Evolutionary conservation across 2,797 vertebrate species (phyloP).

Genomic region (Podarcis siculus): DNA sequence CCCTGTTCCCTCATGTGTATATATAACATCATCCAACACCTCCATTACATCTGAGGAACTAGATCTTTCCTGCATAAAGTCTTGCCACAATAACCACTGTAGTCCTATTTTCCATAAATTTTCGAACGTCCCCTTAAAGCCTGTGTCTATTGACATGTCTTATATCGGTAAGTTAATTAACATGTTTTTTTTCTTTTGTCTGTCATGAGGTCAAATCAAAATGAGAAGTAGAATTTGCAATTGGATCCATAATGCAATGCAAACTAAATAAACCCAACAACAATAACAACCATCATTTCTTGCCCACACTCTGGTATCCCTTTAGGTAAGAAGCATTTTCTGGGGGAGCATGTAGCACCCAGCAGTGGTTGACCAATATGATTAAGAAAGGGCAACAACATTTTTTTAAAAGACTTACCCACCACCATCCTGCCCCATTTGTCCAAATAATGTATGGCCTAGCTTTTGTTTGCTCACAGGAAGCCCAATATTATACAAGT

Average conservation of each 20-base stretch:
- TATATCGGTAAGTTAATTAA: neutral
- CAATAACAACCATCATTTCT: neutral
- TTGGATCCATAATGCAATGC: neutral
- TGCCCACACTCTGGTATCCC: neutral
- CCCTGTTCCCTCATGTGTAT: neutral
- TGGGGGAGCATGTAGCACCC: too few relatives aligned
- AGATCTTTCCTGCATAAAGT: neutral
- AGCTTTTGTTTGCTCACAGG: too few relatives aligned
- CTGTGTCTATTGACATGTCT: neutral
- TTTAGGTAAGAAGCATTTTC: neutral
- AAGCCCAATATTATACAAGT: neutral
- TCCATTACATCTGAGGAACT: neutral
- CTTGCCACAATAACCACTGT: neutral
- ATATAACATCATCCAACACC: neutral
- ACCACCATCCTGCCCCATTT: too few relatives aligned
- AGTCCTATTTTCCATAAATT: neutral
- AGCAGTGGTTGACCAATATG: neutral
- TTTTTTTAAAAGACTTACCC: too few relatives aligned
- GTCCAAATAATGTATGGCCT: too few relatives aligned
- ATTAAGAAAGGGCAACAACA: neutral
- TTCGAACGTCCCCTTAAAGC: neutral
- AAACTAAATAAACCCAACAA: neutral
- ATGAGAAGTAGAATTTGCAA: neutral
- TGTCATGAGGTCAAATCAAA: neutral
- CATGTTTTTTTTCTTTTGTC: neutral